Evolutionary conservation across 2,888 invertebrate genomes (phyloP).

Genomic region (Pimpla rufipes): DNA sequence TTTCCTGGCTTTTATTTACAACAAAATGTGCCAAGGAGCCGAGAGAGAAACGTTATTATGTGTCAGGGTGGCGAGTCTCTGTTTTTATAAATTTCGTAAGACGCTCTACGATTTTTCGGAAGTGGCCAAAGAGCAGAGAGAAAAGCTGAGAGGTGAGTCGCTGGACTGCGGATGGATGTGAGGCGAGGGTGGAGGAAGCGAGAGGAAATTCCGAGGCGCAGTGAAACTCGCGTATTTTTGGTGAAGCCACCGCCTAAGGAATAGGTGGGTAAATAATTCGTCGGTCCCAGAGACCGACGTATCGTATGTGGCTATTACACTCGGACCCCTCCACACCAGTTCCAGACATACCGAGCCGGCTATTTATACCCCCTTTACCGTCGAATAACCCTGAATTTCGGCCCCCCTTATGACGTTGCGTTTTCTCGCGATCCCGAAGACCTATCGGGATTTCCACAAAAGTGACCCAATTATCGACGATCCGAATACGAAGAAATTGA

Average conservation of each 20-base stretch:
- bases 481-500: background rate
- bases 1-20: constrained; percentile 22
- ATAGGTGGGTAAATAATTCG: constrained; percentile 79
- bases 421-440: constrained; percentile 15
- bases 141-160: constrained; percentile 7
- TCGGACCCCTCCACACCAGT: constrained; percentile 42
- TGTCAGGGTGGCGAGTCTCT: background rate
- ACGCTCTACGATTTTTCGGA: constrained; percentile 5
- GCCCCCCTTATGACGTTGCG: constrained; percentile 50
- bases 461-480: background rate
- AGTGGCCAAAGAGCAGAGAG: constrained; percentile 10
- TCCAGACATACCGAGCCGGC: constrained; percentile 59
- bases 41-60: background rate
- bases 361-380: constrained; percentile 77
- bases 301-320: constrained; percentile 29
- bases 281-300: constrained; percentile 56
- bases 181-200: constrained; percentile 35
- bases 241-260: constrained; percentile 72
- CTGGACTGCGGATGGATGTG: constrained; percentile 12
- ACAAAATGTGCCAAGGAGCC: constrained; percentile 1
- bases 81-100: constrained; percentile 21
- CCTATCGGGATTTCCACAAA: background rate
- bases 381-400: constrained; percentile 60
- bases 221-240: constrained; percentile 76
- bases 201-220: constrained; percentile 59